Evolutionary conservation across 2,888 invertebrate genomes (phyloP), one percentile per base, ranked within the genome.

Genomic region (Ctena decussata): DNA sequence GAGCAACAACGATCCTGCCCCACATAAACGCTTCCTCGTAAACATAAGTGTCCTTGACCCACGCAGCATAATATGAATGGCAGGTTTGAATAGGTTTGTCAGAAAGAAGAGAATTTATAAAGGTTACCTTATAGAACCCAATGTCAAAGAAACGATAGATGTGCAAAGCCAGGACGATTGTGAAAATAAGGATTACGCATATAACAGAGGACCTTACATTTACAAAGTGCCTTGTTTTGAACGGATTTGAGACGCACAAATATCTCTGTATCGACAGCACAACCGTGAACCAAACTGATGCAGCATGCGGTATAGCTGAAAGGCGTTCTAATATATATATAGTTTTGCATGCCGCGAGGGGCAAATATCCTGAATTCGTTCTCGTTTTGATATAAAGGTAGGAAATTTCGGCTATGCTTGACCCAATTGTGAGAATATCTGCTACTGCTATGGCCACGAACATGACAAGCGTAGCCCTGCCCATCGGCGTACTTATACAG

Each of bases 211-310:
- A 6, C 12, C 46, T 5, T 12, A 44, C 2, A 11, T 41, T 72
- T 3, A 72, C 1, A 27, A 0, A 27, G 27, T 6, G 72, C 12
- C 72, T 72, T 6, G 72, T 24, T 3, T 2, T n/a, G 24, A 72
- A 72, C 0, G 72, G 72, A 1, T 21, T n/a, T 8, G 46, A 6
- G 3, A 72, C 72, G 44, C 72, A 72, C 1, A n/a, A 1, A 24
- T 30, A 72, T 41, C 72, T 41, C 27, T 72, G 72, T 1, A n/a
- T 18, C 0, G 72, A 5, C 1, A 72, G 44, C 3, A 72, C 27
- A 0, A 72, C 72, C 1, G 72, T 72, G 1, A 72, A 72, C 72
- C 72, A 72, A 2, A 72, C 46, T 21, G 72, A 72, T 1, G 44
- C 72, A 3, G 8, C 46, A 41, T 72, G 72, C 0, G 24, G 1